Conservation (phyloP, 2,797 vertebrate species). For the Sebastes ruberrimus region DNA sequence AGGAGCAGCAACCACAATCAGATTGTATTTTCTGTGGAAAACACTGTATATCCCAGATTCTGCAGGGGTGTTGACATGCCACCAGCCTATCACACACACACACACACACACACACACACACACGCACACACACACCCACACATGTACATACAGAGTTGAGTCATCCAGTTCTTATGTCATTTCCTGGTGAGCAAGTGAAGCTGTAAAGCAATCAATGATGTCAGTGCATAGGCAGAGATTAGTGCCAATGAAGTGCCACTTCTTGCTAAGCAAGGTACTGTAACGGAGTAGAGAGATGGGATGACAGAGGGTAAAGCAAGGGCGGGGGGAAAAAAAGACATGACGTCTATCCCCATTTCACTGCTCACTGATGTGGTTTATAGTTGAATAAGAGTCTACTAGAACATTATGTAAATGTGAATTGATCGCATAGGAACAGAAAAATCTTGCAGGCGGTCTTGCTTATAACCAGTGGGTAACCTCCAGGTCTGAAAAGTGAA, state of each 20-base stretch:
- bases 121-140: neutral
- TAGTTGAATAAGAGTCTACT: neutral
- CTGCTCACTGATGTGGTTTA: neutral
- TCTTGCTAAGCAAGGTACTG: neutral
- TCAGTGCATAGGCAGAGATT: slow-evolving; percentile 16
- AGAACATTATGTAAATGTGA: neutral
- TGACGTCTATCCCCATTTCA: neutral
- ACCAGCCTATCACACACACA: neutral
- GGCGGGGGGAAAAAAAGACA: neutral
- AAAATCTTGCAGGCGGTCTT: neutral
- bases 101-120: neutral
- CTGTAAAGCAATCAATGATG: slow-evolving; percentile 37
- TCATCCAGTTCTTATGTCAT: slow-evolving; percentile 30
- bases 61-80: slow-evolving; percentile 1
- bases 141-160: neutral
- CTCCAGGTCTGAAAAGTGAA: neutral
- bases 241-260: slow-evolving; percentile 21
- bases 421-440: neutral
- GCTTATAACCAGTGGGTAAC: neutral
- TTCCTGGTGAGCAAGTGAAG: slow-evolving; percentile 32
- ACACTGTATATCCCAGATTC: slow-evolving; percentile 12
- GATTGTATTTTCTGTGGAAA: slow-evolving; percentile 1
- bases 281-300: neutral
- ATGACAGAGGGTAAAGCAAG: neutral
- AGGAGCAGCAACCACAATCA: slow-evolving; percentile 9